Evolutionary conservation across 2,888 invertebrate genomes (phyloP), one percentile per base, ranked within the genome.

Genomic region (Alentia gelatinosa): DNA sequence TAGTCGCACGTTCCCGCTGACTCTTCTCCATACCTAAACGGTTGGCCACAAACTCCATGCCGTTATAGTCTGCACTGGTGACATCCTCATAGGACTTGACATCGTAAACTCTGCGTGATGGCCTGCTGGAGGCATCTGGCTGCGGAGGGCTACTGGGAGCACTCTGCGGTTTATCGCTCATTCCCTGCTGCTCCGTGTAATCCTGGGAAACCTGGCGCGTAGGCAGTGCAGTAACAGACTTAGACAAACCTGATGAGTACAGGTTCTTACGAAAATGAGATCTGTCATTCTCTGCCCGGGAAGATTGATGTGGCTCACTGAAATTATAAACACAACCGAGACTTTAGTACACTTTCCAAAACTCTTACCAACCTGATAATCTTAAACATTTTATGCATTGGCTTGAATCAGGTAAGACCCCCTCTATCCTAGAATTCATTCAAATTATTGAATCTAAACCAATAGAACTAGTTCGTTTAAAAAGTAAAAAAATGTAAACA

Each of bases 81-180:
- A 89, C 33, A 37, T 89, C 63, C 63, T 89, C 63, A 37, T 89
- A 89, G 1, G 89, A 89, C 33, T 26, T 56, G 0, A 63, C 89
- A 63, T 89, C 89, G 35, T 89, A 89, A 35, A 63, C 33, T 15
- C 30, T 42, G 35, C 39, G 74, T 15, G 74, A n/a, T 4, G 15
- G 35, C 37, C 39, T 35, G 9, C 39, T 19, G 23, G 39, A 15
- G 79, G 50, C 0, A 30, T 86, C 86, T 3, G 47, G 1, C 12
- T 42, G 50, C 5, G 86, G 86, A 4, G 86, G 86, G 23, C 47
- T 86, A 30, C 33, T 86, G 30, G 86, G 86, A 5, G 47, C 47
- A n/a, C 86, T 86, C 33, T 79, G 35, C 1, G 37, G 37, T 39
- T 79, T 79, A 35, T 39, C n/a, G 37, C n/a, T 35, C 15, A 39